Conservation (phyloP, 2,797 vertebrate species). For the Anisognathus igniventris region DNA sequence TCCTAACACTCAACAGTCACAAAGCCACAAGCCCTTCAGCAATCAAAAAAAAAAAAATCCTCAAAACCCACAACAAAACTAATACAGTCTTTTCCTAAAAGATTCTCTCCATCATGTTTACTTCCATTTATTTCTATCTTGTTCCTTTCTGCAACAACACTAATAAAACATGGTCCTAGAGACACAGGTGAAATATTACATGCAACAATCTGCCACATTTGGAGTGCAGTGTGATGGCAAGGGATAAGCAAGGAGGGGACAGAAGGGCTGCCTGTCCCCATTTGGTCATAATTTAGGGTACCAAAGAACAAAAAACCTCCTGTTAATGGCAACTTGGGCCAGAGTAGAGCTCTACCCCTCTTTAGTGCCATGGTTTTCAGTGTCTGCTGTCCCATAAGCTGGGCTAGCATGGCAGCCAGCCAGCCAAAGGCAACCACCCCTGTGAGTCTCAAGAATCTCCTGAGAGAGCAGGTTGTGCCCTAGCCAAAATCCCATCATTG, state of each 20-base stretch:
- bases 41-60: neutral
- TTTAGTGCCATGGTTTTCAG: fast-evolving
- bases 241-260: neutral
- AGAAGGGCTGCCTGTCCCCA: neutral
- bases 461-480: neutral
- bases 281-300: neutral
- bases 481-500: neutral
- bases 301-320: neutral
- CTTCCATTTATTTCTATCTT: neutral
- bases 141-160: neutral
- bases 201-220: neutral
- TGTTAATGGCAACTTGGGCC: neutral
- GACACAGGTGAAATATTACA: neutral
- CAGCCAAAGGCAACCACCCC: neutral
- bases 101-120: neutral
- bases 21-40: neutral
- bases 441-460: neutral
- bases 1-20: neutral
- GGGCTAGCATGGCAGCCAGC: neutral
- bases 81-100: neutral
- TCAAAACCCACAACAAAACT: neutral
- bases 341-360: neutral
- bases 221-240: neutral
- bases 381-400: neutral
- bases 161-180: neutral